These are phyloP conservation scores for Chrysemys picta DNA, from an alignment of 2,113 vertebrate species.

Conservation along the genomic window DNA sequence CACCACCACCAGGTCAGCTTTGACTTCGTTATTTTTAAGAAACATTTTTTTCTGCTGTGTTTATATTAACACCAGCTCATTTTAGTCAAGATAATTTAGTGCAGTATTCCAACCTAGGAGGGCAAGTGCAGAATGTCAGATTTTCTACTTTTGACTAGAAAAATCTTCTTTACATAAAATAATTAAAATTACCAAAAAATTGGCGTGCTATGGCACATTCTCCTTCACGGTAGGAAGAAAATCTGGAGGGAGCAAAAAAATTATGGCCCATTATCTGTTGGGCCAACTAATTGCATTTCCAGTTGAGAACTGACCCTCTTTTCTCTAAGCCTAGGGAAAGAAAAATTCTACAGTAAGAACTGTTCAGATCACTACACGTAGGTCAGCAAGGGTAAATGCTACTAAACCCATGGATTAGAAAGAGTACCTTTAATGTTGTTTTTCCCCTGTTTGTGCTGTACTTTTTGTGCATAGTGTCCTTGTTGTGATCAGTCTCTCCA, in stretches of 20 bases:
- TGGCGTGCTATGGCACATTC: background rate
- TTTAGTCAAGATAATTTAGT: constrained; percentile 33
- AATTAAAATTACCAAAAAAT: background rate
- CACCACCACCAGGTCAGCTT: constrained; percentile 14
- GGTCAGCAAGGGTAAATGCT: background rate
- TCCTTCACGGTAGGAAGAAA: background rate
- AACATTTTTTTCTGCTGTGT: background rate
- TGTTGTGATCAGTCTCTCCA: constrained; percentile 48
- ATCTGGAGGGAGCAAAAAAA: background rate
- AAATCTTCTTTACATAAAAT: background rate
- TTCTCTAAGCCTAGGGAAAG: background rate
- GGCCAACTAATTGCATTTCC: background rate
- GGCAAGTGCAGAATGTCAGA: constrained; percentile 27
- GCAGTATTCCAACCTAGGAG: constrained; percentile 28
- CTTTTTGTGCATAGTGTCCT: constrained; percentile 61
- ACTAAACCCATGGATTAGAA: constrained; percentile 5
- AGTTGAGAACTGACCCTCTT: background rate
- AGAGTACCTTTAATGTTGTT: background rate
- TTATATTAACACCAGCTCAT: constrained; percentile 22
- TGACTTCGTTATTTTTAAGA: background rate
- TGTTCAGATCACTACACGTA: background rate
- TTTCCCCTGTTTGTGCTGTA: background rate
- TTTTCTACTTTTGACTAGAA: background rate
- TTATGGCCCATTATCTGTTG: background rate
- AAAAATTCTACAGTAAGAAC: background rate